Evolutionary conservation across 2,113 vertebrate genomes (phyloP), one percentile per base, ranked within the genome.

Genomic region (Jacana jacana): DNA sequence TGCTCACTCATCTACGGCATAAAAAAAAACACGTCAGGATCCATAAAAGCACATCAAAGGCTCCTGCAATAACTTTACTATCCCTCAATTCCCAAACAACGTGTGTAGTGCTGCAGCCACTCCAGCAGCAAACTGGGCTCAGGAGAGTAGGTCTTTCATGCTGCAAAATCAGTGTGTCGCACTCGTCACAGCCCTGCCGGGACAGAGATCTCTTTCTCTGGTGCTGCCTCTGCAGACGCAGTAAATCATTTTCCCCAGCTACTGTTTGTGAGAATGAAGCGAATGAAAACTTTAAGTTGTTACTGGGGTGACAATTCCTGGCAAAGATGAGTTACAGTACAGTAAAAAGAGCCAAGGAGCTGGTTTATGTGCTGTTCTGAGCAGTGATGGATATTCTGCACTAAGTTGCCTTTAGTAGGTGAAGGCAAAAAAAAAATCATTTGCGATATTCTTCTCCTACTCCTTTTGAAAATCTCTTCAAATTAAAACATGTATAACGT

Each of bases 211-310:
- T 95, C 54, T 95, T 96, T 91, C 89, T 95, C 96, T 84, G 24
- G 42, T 81, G 58, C 71, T 83, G 68, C 77, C 84, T 96, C 83
- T 92, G 92, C 95, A 97, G 93, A 64, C 6, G 14, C 78, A 76
- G 70, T 88, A 95, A 93, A 97, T 98, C 88, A 96, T 95, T 95
- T 97, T 91, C 60, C 17, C 20, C 4, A 1, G 84, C 79, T 60
- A 68, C 91, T 93, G 80, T 81, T 97, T 94, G 55, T 51, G 81
- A 96, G 89, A 97, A 96, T 75, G 94, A 97, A 97, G 78, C 35
- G 68, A 95, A 89, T 82, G 55, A 89, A 95, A 94, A 90, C 63
- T 96, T 66, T 66, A 86, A 51, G 57, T 80, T 95, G 78, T 96
- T 97, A 89, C 1, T 13, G 24, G 64, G 77, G 57, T 96, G 93